These are phyloP conservation scores for Sebastes cheni DNA, from an alignment of 2,797 vertebrate genomes.

Conservation along the genomic window DNA sequence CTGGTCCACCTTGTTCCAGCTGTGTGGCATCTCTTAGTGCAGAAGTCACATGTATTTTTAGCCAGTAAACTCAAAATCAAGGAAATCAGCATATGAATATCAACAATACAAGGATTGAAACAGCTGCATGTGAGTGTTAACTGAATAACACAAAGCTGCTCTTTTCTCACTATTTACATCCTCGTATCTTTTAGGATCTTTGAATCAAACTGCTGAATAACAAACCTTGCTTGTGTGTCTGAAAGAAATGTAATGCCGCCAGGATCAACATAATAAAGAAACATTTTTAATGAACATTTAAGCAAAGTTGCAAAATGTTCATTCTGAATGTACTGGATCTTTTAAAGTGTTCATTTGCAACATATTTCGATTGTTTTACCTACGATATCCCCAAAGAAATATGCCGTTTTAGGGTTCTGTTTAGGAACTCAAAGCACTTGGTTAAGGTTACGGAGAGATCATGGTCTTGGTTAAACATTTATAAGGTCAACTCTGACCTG, in stretches of 20 bases:
- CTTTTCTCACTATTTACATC: not conserved
- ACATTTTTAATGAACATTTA: not conserved
- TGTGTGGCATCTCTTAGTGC: not conserved
- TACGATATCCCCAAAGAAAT: not conserved
- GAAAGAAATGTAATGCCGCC: too few species aligned
- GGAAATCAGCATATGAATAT: not conserved
- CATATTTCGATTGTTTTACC: not conserved
- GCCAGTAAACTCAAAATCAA: not conserved
- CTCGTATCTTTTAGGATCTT: not conserved
- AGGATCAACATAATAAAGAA: not conserved
- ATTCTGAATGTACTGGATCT: not conserved
- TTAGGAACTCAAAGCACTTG: not conserved
- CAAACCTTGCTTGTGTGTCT: not conserved
- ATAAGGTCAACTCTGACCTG: not conserved
- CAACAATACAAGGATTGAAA: not conserved
- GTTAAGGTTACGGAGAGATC: not conserved
- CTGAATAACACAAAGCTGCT: not conserved
- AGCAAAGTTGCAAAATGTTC: not conserved
- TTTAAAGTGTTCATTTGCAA: not conserved
- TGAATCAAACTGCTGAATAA: not conserved
- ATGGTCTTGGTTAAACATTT: not conserved
- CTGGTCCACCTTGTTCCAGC: constrained; percentile 3
- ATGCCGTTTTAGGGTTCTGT: not conserved
- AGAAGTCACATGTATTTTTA: not conserved
- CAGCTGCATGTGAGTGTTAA: not conserved